Evolutionary conservation across 2,888 invertebrate genomes (phyloP), one percentile per base, ranked within the genome.

Genomic region (Phymatocera aterrima): DNA sequence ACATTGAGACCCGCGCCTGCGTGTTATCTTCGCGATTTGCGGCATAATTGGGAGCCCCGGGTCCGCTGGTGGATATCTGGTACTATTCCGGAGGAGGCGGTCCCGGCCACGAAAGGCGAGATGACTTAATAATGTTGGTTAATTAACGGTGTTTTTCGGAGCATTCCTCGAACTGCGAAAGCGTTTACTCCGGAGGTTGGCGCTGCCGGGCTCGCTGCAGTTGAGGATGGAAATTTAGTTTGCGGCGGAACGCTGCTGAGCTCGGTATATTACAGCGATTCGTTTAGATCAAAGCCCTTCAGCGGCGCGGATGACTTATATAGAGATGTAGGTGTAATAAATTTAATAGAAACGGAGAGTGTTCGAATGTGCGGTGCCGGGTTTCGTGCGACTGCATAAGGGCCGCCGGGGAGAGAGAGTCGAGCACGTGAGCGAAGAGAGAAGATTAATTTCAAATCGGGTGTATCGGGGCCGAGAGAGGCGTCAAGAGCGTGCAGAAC

Each of bases 401-500:
- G 64, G 64, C 64, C 64, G 64, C 64, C 64, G 34, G 40, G 24
- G 68, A 43, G 12, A 6, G 54, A 54, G 68, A 68, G 51, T 48
- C 12, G 48, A 70, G 70, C 48, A 70, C 57, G 75, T 40, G 75
- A 75, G 60, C 57, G 21, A 24, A 54, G 37, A 43, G 57, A 60
- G 75, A 75, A 75, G 75, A 75, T 75, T 75, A 75, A 75, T 75
- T 75, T 75, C 57, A 75, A 75, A 60, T 54, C 60, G 57, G 57
- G 57, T 28, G 75, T 18, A 72, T 72, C 72, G 72, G 31, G n/a
- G 68, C 51, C 57, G 43, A 60, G 75, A 54, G 75, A 75, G 75
- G 75, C 75, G 75, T 75, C 75, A 75, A 57, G 75, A 60, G 75
- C 75, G 75, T 75, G 75, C 75, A 75, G 75, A 75, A 75, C 75